Base-by-base conservation (phyloP, 1,140 invertebrate genomes). In the Reticulitermes speratus region DNA sequence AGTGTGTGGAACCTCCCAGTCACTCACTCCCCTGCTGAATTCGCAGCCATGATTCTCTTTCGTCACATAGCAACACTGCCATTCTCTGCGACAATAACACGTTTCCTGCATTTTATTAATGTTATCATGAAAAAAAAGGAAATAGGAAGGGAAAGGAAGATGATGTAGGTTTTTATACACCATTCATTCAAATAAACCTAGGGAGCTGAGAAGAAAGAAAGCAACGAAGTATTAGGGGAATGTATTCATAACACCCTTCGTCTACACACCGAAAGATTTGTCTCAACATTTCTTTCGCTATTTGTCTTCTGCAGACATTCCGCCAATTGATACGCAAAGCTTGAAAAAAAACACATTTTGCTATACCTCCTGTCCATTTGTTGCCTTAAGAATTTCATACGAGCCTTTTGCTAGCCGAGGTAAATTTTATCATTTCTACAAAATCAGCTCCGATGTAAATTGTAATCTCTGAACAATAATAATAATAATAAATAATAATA, bases 41-140 rank as follows among this genome's bases (percentile, higher is more conserved):
- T 30, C 65, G 65, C n/a, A 75, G n/a, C 65, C 65, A 30, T 30
- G 59, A 75, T 75, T 25, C n/a, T 25, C 65, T 16, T 25, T 75
- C n/a, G n/a, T 75, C 65, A 16, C 16, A 75, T 30, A 75, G 65
- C 65, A 30, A 75, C 25, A 75, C n/a, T 75, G 65, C 65, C 16
- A n/a, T 75, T 16, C 65, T 75, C n/a, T 30, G 0, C 65, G 30
- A 75, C 65, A 75, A 30, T 75, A 75, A 75, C 65, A 75, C n/a
- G 65, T 30, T n/a, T 75, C 65, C 65, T 75, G 65, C 65, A 75
- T 75, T 75, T 75, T 75, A 75, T 75, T 75, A 75, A 75, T 75
- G 65, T 30, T 30, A 75, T 75, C 65, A 75, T 30, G 16, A 65
- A 16, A 75, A 30, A 30, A 75, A 75, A 30, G 52, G 52, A 55